A percentile compares a stretch with the other conserved stretches of the same genome.
These are phyloP conservation scores for Cynopterus sphinx DNA, from an alignment of 2,797 vertebrate genomes.

Conservation along the genomic window DNA sequence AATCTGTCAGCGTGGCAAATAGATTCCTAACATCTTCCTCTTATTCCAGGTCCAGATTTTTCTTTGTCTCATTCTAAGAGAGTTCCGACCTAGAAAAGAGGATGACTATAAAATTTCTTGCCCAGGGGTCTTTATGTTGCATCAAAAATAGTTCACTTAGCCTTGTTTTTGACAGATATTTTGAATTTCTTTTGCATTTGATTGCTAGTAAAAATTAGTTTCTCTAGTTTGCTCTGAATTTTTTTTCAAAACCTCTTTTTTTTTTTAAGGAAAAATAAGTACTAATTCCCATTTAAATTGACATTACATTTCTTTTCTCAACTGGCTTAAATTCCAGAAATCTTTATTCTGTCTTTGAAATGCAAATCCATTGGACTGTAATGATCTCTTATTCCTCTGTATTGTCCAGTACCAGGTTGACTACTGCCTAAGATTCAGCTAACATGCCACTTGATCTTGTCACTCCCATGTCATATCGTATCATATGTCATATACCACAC, in stretches of 20 bases:
- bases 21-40: conserved; percentile 51
- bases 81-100: conserved; percentile 67
- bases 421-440: not conserved
- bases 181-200: conserved; percentile 62
- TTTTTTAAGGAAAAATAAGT: not conserved
- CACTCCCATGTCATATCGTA: not conserved
- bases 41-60: conserved; percentile 67
- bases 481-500: not conserved
- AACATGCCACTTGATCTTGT: not conserved
- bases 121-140: conserved; percentile 52
- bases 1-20: not conserved
- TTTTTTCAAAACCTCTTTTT: not conserved
- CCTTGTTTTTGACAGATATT: conserved; percentile 58
- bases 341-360: not conserved
- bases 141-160: conserved; percentile 68
- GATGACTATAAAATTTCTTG: conserved; percentile 63
- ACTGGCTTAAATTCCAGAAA: not conserved
- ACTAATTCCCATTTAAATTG: conserved; percentile 27
- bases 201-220: conserved; percentile 56
- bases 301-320: conserved; percentile 3
- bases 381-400: not conserved
- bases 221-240: conserved; percentile 34
- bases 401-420: not conserved
- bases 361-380: not conserved
- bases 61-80: conserved; percentile 65